These are phyloP conservation scores for Elgaria multicarinata DNA, from an alignment of 2,113 vertebrate species.

Conservation along the genomic window DNA sequence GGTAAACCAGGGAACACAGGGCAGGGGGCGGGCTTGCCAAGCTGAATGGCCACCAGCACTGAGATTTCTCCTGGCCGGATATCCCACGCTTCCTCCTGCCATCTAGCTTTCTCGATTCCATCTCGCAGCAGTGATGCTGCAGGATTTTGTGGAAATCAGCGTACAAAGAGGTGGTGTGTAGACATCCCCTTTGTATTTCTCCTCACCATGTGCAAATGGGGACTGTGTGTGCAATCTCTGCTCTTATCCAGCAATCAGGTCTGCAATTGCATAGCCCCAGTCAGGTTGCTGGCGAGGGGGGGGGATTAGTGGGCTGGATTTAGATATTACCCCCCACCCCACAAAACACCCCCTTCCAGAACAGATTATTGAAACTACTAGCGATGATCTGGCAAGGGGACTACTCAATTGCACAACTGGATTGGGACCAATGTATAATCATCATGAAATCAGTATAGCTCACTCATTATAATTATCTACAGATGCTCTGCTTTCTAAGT, in stretches of 20 bases:
- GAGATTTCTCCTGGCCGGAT: no score
- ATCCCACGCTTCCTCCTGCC: no score
- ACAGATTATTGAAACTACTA: not conserved
- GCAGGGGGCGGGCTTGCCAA: no score
- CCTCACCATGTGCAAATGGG: not conserved
- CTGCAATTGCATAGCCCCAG: not conserved
- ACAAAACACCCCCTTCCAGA: not conserved
- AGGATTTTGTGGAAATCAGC: no score
- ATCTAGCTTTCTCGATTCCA: no score
- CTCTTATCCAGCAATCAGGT: not conserved
- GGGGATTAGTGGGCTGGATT: not conserved
- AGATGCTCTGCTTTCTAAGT: not conserved
- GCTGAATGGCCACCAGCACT: no score
- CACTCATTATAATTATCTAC: not conserved
- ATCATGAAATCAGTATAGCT: not conserved
- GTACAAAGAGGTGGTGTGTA: no score
- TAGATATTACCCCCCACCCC: not conserved
- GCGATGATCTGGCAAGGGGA: not conserved
- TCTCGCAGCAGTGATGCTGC: no score
- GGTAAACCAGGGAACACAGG: no score
- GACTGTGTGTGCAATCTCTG: not conserved
- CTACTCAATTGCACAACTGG: not conserved
- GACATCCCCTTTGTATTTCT: no score
- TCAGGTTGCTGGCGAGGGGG: not conserved
- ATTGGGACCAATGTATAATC: not conserved